A percentile compares a stretch with the other conserved stretches of the same genome.
These are phyloP conservation scores for Drosophila fulvimacula DNA, from an alignment of 2,888 invertebrate genomes.

Conservation along the genomic window DNA sequence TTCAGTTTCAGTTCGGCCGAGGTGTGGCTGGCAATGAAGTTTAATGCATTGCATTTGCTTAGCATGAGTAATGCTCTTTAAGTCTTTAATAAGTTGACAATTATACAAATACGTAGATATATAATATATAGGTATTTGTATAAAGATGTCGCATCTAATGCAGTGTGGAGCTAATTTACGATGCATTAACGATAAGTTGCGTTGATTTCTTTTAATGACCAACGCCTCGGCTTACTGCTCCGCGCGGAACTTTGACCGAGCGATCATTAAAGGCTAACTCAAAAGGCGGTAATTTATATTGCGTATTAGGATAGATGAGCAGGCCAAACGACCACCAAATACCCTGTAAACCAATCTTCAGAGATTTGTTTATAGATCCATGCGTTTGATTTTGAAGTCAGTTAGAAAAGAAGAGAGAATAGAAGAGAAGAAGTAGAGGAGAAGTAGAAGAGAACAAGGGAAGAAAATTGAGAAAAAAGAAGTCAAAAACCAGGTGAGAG, in stretches of 20 bases:
- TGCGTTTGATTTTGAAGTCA: no score
- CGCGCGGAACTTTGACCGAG: constrained; percentile 43
- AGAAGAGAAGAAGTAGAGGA: no score
- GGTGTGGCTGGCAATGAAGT: constrained; percentile 28
- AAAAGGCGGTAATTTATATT: constrained; percentile 14
- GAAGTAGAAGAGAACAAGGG: not conserved
- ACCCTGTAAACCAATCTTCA: not conserved
- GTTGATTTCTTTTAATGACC: constrained; percentile 46
- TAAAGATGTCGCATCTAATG: constrained; percentile 44
- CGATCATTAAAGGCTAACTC: constrained; percentile 24
- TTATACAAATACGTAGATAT: constrained; percentile 12
- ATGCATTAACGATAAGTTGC: constrained; percentile 58
- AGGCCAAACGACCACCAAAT: not conserved
- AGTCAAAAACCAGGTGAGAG: not conserved
- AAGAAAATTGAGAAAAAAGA: not conserved
- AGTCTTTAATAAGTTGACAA: constrained; percentile 45
- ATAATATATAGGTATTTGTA: not conserved
- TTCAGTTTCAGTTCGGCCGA: constrained; percentile 12
- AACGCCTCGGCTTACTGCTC: not conserved
- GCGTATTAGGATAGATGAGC: not conserved
- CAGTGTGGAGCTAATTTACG: constrained; percentile 43
- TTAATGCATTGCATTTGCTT: constrained; percentile 15
- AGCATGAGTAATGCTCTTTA: constrained; percentile 44
- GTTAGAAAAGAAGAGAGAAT: no score
- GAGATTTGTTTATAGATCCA: no score